Percentiles rank a stretch among this genome's conserved stretches.
These are phyloP conservation scores for Mormyrus proboscirostris DNA, from an alignment of 2,797 vertebrate genomes.

Conservation along the genomic window DNA sequence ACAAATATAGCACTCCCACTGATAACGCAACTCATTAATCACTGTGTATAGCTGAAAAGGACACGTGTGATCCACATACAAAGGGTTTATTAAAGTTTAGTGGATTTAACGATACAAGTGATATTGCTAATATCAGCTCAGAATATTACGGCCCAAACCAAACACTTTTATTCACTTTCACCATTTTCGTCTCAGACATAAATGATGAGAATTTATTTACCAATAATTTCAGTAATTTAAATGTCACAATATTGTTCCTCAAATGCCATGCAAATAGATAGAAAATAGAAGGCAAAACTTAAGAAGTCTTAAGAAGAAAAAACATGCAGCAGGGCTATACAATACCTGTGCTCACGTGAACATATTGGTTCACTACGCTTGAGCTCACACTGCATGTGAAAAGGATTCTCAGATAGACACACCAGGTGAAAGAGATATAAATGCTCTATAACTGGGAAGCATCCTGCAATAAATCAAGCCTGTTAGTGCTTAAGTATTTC, in stretches of 20 bases:
- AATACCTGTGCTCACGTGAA: not conserved
- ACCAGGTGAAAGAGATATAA: not conserved
- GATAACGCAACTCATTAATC: not conserved
- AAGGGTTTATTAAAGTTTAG: not conserved
- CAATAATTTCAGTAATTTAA: not conserved
- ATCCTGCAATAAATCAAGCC: not conserved
- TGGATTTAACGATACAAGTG: not conserved
- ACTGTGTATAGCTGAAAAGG: not conserved
- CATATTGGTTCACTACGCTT: not conserved
- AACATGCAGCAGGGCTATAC: not conserved
- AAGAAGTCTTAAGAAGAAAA: not conserved
- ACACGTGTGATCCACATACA: not conserved
- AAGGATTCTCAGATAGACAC: not conserved
- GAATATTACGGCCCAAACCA: not conserved
- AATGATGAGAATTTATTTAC: not conserved
- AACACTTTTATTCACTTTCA: not conserved
- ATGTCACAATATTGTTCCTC: not conserved
- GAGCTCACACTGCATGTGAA: not conserved
- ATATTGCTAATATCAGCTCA: not conserved
- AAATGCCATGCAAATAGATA: not conserved
- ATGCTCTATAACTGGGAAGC: not conserved
- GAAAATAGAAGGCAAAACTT: not conserved
- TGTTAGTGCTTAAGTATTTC: not conserved
- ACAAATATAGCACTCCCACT: not conserved
- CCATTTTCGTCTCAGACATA: not conserved